Base-by-base conservation (phyloP, 2,797 vertebrate species). In the Sebastes kiyomatsui region DNA sequence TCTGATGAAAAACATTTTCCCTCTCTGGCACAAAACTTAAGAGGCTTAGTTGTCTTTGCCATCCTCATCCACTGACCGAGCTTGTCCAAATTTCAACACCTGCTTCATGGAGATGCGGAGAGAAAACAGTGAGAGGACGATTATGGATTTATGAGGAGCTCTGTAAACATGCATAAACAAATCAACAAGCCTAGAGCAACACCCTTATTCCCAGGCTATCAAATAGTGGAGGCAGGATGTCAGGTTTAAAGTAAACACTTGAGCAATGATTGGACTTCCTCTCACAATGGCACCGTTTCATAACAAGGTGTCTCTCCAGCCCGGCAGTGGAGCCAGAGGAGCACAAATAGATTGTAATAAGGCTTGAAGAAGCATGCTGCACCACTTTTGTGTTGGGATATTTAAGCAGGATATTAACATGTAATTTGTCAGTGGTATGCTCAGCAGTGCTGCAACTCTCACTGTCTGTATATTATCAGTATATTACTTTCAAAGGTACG, bases 131-230 rank as follows among this genome's bases (percentile, higher is more conserved):
- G 69, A 76, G 60, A 82, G 82, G 65, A 80, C 79, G 80, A 89
- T 93, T 86, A 87, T 80, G 81, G 92, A 93, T 94, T 91, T 84
- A 92, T 90, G 88, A 91, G 84, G 69, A 78, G 80, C 81, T 90
- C 77, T 85, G 85, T 87, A 93, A 94, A 93, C 81, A 91, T 2
- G 46, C 75, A 90, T 81, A 90, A 91, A 90, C 88, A 92, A 88
- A 88, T 89, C 84, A 90, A 86, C 81, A 76, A 81, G 85, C 81
- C 75, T 23, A 7, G 55, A 89, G 82, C 80, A 85, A 77, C 74
- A 75, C 52, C 72, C 73, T 72, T 75, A 79, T 87, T 77, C 65
- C 83, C 64, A 35, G 59, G 68, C 72, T 79, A 82, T 87, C 77
- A 87, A 89, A 81, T 20, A 78, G 75, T 25, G 1, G 14, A 61